Percentiles rank a stretch among this genome's conserved stretches.
These are phyloP conservation scores for Phalacrocorax brasilianus DNA, from an alignment of 2,113 vertebrate genomes.

Conservation along the genomic window DNA sequence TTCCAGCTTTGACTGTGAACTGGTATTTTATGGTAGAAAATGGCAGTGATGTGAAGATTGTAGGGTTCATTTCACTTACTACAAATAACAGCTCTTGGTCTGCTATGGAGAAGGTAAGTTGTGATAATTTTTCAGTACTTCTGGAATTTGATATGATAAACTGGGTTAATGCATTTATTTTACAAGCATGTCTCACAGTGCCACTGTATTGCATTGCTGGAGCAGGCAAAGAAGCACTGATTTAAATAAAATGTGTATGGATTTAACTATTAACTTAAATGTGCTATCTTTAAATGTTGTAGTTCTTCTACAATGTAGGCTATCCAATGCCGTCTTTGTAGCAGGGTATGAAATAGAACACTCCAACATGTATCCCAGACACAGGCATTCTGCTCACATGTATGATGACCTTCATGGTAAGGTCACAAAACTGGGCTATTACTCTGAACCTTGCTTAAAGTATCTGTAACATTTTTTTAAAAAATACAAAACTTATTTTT, in stretches of 20 bases:
- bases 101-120: neutral
- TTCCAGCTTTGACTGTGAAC: too few species aligned
- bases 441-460: rapidly evolving
- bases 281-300: rapidly evolving
- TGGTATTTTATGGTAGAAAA: neutral
- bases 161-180: neutral
- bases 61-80: neutral
- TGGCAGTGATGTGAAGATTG: neutral
- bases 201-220: too few species aligned
- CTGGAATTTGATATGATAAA: neutral
- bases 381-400: neutral
- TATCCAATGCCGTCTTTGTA: too few species aligned
- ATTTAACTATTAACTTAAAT: neutral
- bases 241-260: neutral
- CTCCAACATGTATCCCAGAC: rapidly evolving
- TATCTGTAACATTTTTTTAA: neutral
- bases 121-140: neutral
- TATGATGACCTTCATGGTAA: rapidly evolving
- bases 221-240: neutral
- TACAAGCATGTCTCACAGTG: neutral
- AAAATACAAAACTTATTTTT: rapidly evolving
- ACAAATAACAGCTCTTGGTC: neutral
- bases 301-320: rapidly evolving
- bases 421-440: neutral
- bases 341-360: rapidly evolving